These are phyloP conservation scores for Astropecten irregularis DNA, from an alignment of 53 echinoderm and acorn worm species.

Conservation along the genomic window DNA sequence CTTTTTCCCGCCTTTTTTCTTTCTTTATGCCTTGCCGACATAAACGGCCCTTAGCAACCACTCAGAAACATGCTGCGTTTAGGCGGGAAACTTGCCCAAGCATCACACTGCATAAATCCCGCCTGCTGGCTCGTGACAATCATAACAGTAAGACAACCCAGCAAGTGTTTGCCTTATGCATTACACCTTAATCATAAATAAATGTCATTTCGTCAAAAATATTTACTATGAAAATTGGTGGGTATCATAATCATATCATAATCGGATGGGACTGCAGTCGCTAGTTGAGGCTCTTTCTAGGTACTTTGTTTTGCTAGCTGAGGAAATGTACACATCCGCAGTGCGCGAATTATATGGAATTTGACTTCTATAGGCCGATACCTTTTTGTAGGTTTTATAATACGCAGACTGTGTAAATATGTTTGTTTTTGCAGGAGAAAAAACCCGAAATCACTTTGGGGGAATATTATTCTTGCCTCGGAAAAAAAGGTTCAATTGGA, in stretches of 20 bases:
- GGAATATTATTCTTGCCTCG: too few species aligned
- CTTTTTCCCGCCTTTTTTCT: slow-evolving; percentile 16
- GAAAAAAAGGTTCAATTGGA: too few species aligned
- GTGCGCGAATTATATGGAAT: neutral
- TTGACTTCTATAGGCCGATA: neutral
- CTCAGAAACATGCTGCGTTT: slow-evolving; percentile 28
- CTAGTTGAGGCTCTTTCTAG: slow-evolving; percentile 8
- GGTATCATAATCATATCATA: neutral
- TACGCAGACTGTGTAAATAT: slow-evolving; percentile 32
- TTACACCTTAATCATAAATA: slow-evolving; percentile 27
- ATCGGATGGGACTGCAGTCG: neutral
- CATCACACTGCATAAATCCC: neutral
- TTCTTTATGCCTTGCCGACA: neutral
- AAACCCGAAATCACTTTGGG: neutral
- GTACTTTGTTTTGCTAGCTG: slow-evolving; percentile 41
- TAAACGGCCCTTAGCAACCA: slow-evolving; percentile 39
- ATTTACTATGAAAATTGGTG: slow-evolving; percentile 33
- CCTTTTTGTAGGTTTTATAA: slow-evolving; percentile 2
- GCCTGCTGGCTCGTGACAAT: neutral
- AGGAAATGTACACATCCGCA: slow-evolving; percentile 36
- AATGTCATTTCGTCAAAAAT: slow-evolving; percentile 28
- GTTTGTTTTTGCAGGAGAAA: slow-evolving; percentile 45
- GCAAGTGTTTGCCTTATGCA: slow-evolving; percentile 21
- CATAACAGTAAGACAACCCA: neutral
- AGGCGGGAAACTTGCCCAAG: neutral